Percentiles rank a stretch among this genome's conserved stretches.
Evolutionary conservation across 2,888 invertebrate species (phyloP).

Genomic region (Gnatocerus cornutus): DNA sequence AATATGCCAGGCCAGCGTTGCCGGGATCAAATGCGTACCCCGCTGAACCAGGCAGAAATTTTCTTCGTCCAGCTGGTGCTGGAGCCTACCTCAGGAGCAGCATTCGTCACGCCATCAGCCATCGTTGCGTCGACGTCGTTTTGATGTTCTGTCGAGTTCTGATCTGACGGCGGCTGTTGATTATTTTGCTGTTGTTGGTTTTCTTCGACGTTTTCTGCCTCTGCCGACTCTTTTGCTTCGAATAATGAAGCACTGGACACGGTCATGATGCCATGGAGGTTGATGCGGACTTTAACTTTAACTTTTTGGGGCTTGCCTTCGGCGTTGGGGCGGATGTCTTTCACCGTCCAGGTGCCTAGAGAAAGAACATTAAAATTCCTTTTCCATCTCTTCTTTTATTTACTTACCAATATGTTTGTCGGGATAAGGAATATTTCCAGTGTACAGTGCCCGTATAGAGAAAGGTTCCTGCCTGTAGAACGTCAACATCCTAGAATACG

Average conservation of each 20-base stretch:
- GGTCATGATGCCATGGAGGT: slow-evolving; percentile 93
- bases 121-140: slow-evolving; percentile 70
- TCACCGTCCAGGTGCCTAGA: slow-evolving; percentile 81
- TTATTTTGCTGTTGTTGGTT: slow-evolving; percentile 70
- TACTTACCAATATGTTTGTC: slow-evolving; percentile 83
- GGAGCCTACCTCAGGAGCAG: slow-evolving; percentile 70
- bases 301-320: slow-evolving; percentile 96
- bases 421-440: slow-evolving; percentile 82
- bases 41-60: slow-evolving; percentile 72
- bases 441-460: slow-evolving; percentile 88
- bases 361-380: neutral
- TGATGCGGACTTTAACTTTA: slow-evolving; percentile 95
- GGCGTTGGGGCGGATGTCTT: slow-evolving; percentile 87
- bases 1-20: slow-evolving; percentile 64
- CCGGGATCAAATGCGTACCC: slow-evolving; percentile 70
- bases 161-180: slow-evolving; percentile 27
- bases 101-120: slow-evolving; percentile 62
- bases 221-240: slow-evolving; percentile 79
- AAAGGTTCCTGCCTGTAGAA: slow-evolving; percentile 94
- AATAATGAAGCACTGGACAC: slow-evolving; percentile 90
- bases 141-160: slow-evolving; percentile 71
- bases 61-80: slow-evolving; percentile 72
- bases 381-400: neutral
- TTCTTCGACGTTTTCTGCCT: slow-evolving; percentile 61
- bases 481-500: slow-evolving; percentile 95